Percentiles rank a stretch among this genome's conserved stretches.
Evolutionary conservation across 2,113 vertebrate species (phyloP).

Genomic region (Ammospiza nelsoni): DNA sequence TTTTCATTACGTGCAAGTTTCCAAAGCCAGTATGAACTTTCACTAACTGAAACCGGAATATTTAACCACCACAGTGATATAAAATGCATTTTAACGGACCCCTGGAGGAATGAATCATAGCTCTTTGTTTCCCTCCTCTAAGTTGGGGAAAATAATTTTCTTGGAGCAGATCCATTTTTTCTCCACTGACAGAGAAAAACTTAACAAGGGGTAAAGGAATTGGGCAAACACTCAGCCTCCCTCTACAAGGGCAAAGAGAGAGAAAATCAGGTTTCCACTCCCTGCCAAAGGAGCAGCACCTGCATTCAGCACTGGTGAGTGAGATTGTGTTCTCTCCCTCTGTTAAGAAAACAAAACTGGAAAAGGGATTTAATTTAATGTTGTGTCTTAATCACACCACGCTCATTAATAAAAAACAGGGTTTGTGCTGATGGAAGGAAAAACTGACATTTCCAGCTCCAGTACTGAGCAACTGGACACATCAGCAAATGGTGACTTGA

Average conservation of each 20-base stretch:
- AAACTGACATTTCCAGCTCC: neutral
- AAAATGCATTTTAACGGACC: neutral
- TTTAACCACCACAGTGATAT: neutral
- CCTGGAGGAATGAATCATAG: neutral
- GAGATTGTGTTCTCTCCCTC: neutral
- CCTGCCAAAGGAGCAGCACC: accelerated
- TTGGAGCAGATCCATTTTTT: neutral
- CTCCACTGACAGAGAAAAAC: neutral
- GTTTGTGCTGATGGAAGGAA: neutral
- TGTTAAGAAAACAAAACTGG: neutral
- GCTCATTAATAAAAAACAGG: neutral
- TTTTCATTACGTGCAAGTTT: neutral
- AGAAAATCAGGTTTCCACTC: neutral
- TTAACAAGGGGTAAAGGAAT: neutral
- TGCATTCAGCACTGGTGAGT: accelerated
- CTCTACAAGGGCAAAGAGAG: neutral
- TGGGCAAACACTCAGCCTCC: neutral
- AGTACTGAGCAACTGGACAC: neutral
- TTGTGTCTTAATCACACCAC: neutral
- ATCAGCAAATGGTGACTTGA: neutral
- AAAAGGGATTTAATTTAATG: neutral
- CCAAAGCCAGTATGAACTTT: neutral
- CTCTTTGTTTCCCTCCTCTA: neutral
- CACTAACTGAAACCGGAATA: neutral
- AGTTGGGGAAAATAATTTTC: neutral